Conservation (phyloP, 2,113 vertebrate species). For the Catharus fuscescens region DNA sequence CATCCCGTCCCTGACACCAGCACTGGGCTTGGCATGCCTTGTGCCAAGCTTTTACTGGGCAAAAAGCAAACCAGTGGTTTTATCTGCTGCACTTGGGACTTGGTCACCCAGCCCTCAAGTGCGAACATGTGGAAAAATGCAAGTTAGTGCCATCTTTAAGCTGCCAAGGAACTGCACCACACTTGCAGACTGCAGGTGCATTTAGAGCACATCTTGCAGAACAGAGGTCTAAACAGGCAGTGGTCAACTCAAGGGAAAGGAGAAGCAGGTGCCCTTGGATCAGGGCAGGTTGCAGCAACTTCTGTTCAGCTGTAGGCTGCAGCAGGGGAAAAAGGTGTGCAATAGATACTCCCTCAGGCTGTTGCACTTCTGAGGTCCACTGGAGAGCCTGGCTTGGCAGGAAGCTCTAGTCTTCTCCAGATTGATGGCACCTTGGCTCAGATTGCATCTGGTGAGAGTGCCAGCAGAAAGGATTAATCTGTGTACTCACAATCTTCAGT, state of each 20-base stretch:
- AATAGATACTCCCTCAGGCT: neutral
- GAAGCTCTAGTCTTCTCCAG: neutral
- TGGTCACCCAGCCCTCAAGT: neutral
- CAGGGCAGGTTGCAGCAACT: neutral
- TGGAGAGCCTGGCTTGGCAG: neutral
- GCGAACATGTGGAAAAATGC: neutral
- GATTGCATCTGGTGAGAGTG: neutral
- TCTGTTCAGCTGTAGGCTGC: neutral
- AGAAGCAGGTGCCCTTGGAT: neutral
- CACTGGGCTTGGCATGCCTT: neutral
- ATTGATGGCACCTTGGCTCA: fast-evolving
- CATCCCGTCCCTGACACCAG: neutral
- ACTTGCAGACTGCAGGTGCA: neutral
- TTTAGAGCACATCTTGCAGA: neutral
- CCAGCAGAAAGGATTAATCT: neutral
- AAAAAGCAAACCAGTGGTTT: neutral
- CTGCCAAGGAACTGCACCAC: neutral
- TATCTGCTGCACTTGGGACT: neutral
- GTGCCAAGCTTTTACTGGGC: neutral
- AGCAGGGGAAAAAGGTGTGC: neutral
- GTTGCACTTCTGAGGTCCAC: neutral
- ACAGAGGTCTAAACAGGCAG: neutral
- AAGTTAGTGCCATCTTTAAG: neutral
- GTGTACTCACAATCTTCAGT: fast-evolving
- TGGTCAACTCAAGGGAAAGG: neutral